Evolutionary conservation across 2,888 invertebrate species (phyloP), one percentile per base, ranked within the genome.

Genomic region (Lysandra bellargus): DNA sequence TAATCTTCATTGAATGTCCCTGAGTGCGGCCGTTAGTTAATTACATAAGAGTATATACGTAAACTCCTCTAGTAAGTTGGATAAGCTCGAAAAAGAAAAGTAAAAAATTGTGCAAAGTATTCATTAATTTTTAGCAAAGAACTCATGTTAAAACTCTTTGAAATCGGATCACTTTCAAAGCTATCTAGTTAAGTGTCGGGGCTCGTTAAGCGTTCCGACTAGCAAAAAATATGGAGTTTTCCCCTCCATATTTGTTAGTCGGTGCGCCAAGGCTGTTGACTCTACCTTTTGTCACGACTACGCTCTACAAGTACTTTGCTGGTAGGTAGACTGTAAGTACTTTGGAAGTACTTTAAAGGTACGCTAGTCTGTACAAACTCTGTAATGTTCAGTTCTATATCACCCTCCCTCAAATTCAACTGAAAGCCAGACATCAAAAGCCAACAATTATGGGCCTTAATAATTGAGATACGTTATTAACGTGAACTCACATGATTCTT

Each of bases 391-490:
- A 57, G 17, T 64, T 64, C 9, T 64, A 69, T 1, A 37, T 12
- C 37, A 69, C 69, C 69, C 69, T 33, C 69, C 33, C 14, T 33
- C 1, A 33, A 69, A 69, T 33, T 69, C 33, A 69, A 33, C 33
- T 69, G 33, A 69, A 33, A 37, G 33, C 69, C 14, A 69, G 69
- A 69, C 69, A 33, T 69, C 69, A 69, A 69, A 69, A 5, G 69
- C 33, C 5, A 33, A 69, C 69, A 69, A 69, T 69, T 69, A 69
- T 14, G 9, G 7, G 69, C 69, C 33, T 69, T 33, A 69, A 69
- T 69, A 33, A 69, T 69, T 69, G 69, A 33, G 69, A 69, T 37
- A 69, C 74, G 44, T 74, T 30, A 75, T 69, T 75, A 75, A 61
- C 40, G 23, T 37, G 61, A 30, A 76, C 76, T 76, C 33, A 76